Evolutionary conservation across 2,888 invertebrate species (phyloP), one percentile per base, ranked within the genome.

Genomic region (Drosophila paramelanica): DNA sequence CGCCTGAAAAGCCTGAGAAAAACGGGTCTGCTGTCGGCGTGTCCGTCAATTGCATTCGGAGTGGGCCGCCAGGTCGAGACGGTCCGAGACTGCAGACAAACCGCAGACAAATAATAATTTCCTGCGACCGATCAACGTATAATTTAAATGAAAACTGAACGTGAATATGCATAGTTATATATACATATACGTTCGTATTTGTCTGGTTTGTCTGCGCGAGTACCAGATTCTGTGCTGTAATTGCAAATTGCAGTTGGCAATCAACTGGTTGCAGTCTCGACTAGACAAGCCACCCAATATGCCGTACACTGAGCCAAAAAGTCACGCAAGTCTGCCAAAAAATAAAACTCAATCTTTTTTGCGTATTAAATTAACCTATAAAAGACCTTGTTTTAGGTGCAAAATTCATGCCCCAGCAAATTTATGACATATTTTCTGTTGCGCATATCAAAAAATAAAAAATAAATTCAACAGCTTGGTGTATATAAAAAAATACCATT

Each of bases 21-120:
- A 70, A 66, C 57, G 67, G 42, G 62, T 68, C 31, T 2, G 31
- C 31, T 0, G 10, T 31, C 31, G 5, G 10, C 31, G 10, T 10
- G 31, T 31, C 51, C 53, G 45, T 42, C 55, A 58, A 58, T 52
- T 56, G 56, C 27, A 20, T 20, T 47, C 25, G 27, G 41, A 72
- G 70, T 69, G 52, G 39, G 62, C 47, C 62, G 62, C 47, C 62
- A 59, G 27, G 50, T 52, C 50, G 38, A 70, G 64, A 49, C 57
- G 17, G 25, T 41, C 36, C 27, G 50, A 38, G 57, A n/a, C 23
- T 4, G 14, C 60, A 87, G 88, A 84, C 83, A 70, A 68, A 67
- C 71, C 70, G 61, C 81, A 83, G 83, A 83, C 81, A 67, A 59
- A 68, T 88, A 78, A 84, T 88, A 73, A 72, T 88, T 89, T 89